A percentile compares a stretch with the other conserved stretches of the same genome.
Evolutionary conservation across 1,140 invertebrate species (phyloP).

Genomic region (Thaumatotibia leucotreta): DNA sequence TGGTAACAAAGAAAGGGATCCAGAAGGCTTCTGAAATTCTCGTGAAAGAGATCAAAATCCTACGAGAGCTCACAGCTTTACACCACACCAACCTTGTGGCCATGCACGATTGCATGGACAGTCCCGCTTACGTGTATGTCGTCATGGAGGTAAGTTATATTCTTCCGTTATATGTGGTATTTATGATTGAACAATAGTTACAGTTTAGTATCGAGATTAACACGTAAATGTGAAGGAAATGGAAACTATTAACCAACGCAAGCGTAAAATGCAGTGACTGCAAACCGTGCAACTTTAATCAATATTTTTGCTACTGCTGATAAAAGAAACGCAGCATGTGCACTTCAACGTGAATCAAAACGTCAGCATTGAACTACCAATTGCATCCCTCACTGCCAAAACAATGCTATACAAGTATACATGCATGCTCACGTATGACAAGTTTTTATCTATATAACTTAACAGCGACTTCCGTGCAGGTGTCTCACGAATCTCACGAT

Average conservation of each 20-base stretch:
- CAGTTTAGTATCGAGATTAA: not conserved
- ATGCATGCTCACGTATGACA: too few species aligned
- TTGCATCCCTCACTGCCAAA: too few species aligned
- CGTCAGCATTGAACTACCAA: not conserved
- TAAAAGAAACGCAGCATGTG: not conserved
- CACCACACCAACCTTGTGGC: slow-evolving; percentile 99
- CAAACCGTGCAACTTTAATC: not conserved
- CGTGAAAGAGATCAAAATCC: slow-evolving; percentile 98
- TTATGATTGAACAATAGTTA: not conserved
- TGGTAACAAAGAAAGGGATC: slow-evolving; percentile 97
- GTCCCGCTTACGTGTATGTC: slow-evolving; percentile 93
- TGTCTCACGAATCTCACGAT: not conserved
- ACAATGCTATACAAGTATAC: too few species aligned
- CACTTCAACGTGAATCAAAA: not conserved
- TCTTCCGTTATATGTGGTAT: slow-evolving; percentile 10
- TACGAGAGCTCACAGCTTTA: slow-evolving; percentile 97
- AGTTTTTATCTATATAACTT: not conserved
- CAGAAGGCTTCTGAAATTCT: slow-evolving; percentile 97
- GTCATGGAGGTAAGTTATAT: slow-evolving; percentile 92
- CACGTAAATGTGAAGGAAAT: not conserved
- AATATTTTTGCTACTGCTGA: not conserved
- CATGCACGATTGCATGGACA: slow-evolving; percentile 98
- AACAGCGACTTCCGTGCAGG: not conserved
- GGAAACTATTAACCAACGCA: not conserved
- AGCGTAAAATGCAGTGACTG: not conserved